Conservation (phyloP, 2,888 invertebrate species). For the Eutolmus rufibarbis region DNA sequence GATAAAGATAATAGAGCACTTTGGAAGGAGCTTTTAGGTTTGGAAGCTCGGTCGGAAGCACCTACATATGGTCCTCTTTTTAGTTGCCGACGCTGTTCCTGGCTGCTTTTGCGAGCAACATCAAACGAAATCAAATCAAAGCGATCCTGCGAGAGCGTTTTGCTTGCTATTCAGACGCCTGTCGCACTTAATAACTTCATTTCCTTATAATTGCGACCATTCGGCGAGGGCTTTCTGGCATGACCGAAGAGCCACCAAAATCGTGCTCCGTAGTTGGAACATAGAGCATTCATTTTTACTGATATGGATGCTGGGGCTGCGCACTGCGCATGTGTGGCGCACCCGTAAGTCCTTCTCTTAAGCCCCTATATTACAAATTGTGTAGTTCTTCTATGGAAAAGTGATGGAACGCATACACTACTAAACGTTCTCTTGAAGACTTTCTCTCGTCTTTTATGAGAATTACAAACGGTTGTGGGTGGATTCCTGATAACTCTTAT, state of each 20-base stretch:
- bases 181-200: neutral
- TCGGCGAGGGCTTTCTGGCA: neutral
- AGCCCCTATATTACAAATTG: neutral
- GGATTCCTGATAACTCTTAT: neutral
- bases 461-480: neutral
- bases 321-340: slow-evolving; percentile 15
- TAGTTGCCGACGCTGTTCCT: neutral
- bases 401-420: neutral
- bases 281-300: neutral
- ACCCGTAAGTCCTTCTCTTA: neutral
- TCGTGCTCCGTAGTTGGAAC: neutral
- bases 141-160: slow-evolving; percentile 8
- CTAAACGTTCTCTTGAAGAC: neutral
- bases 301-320: neutral
- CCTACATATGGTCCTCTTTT: neutral
- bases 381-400: too few species aligned
- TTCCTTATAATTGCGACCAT: slow-evolving; percentile 18
- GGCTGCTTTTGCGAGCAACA: neutral
- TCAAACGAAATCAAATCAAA: slow-evolving; percentile 15
- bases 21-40: neutral
- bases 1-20: neutral
- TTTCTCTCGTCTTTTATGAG: neutral
- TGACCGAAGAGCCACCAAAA: neutral
- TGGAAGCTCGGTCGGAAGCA: neutral
- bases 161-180: neutral